These are phyloP conservation scores for Papilio polytes DNA, from an alignment of 1,140 invertebrate genomes.

Conservation along the genomic window DNA sequence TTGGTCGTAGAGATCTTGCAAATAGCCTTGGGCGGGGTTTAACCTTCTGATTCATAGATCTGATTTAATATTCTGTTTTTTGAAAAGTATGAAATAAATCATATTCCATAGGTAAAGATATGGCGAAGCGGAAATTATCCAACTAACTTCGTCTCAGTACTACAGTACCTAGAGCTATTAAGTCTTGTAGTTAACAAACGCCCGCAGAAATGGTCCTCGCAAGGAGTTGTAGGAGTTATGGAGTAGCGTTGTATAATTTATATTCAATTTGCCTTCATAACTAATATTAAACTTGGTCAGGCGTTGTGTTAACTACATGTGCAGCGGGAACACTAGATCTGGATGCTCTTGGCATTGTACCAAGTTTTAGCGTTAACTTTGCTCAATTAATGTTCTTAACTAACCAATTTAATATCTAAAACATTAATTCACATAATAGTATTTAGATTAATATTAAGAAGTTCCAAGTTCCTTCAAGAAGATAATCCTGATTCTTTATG, in stretches of 20 bases:
- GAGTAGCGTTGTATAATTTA: conserved; percentile 38
- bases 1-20: too few relatives aligned
- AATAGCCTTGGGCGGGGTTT: too few relatives aligned
- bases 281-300: conserved; percentile 36
- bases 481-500: too few relatives aligned
- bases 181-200: conserved; percentile 11
- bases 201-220: conserved; percentile 18
- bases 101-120: neutral
- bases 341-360: conserved; percentile 22
- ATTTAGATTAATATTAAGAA: neutral
- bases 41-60: too few relatives aligned
- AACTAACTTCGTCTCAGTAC: neutral
- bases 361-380: conserved; percentile 30
- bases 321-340: conserved; percentile 1
- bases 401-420: conserved; percentile 2
- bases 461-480: too few relatives aligned
- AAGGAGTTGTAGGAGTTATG: conserved; percentile 13
- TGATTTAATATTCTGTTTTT: too few relatives aligned
- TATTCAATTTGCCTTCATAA: conserved; percentile 41
- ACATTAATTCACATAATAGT: neutral
- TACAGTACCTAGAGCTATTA: neutral
- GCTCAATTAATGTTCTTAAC: conserved; percentile 30
- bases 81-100: neutral
- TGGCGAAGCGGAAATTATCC: conserved; percentile 24
- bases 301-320: conserved; percentile 32